phyloP scores from a whole-genome alignment of 2,113 vertebrate genomes.

The Capra hircus region DNA sequence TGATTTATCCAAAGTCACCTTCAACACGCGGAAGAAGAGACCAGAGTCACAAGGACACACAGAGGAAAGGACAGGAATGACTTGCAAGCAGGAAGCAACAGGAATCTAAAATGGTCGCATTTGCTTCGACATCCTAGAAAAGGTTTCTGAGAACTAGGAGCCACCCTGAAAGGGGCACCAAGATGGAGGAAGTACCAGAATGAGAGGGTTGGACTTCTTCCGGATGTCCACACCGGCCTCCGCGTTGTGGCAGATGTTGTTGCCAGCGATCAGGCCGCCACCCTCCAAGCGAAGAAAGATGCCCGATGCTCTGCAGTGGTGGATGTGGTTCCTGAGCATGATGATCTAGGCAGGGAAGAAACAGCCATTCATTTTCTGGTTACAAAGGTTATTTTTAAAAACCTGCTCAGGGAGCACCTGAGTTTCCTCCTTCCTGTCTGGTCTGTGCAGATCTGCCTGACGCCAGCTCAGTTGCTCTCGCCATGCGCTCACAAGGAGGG shows the following conservation, averaged over 20 bases:
- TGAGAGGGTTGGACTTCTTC: slow-evolving; percentile 88
- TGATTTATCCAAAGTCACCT: background rate
- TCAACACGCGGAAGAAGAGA: background rate
- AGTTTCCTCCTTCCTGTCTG: background rate
- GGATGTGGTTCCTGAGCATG: slow-evolving; percentile 89
- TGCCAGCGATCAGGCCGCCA: slow-evolving; percentile 88
- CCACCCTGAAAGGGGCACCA: background rate
- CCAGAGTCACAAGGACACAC: background rate
- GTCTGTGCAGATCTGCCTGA: background rate
- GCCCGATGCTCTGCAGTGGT: slow-evolving; percentile 87
- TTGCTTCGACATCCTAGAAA: background rate
- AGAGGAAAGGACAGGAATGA: background rate
- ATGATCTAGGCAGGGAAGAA: slow-evolving; percentile 80
- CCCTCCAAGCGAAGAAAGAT: slow-evolving; percentile 89
- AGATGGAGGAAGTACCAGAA: slow-evolving; percentile 81
- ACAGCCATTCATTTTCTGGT: background rate
- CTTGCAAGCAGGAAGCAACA: background rate
- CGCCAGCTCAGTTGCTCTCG: accelerated
- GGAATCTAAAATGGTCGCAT: background rate
- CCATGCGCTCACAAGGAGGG: background rate
- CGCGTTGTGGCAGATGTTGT: slow-evolving; percentile 88
- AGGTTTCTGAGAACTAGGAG: background rate
- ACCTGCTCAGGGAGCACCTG: background rate
- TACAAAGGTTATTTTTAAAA: background rate
- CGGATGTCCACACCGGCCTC: slow-evolving; percentile 89